These are phyloP conservation scores for Hypomesus transpacificus DNA, from an alignment of 2,113 vertebrate species.

Conservation along the genomic window DNA sequence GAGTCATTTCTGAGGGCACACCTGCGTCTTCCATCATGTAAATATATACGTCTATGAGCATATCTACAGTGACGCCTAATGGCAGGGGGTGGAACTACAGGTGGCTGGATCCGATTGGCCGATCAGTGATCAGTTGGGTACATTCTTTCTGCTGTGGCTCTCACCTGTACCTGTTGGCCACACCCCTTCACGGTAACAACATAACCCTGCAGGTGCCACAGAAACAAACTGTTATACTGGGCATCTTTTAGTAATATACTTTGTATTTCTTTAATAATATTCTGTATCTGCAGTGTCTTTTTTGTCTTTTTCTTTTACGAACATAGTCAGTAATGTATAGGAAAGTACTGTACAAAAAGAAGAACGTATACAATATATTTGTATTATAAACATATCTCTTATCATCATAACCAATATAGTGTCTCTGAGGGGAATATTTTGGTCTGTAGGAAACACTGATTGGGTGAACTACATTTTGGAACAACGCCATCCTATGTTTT, in stretches of 20 bases:
- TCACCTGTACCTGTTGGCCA: no score
- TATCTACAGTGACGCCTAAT: no score
- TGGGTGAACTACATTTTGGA: constrained; percentile 82
- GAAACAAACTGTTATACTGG: constrained; percentile 66
- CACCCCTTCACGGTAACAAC: no score
- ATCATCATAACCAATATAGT: constrained; percentile 85
- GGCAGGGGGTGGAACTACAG: no score
- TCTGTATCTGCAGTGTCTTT: constrained; percentile 73
- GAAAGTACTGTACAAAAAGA: constrained; percentile 97
- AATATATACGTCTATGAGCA: no score
- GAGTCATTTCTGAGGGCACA: no score
- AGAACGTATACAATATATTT: constrained; percentile 81
- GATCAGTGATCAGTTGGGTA: no score
- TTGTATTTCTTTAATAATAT: constrained; percentile 55
- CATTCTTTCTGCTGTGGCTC: no score
- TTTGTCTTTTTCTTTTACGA: constrained; percentile 73
- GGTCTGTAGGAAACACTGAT: constrained; percentile 72
- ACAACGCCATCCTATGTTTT: constrained; percentile 80
- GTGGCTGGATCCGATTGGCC: no score
- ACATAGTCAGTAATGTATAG: constrained; percentile 86
- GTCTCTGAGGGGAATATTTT: constrained; percentile 65
- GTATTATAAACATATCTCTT: constrained; percentile 87
- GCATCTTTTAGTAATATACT: constrained; percentile 46
- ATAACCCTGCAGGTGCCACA: constrained; percentile 37
- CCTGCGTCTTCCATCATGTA: no score